Conservation (phyloP, 2,113 vertebrate species). For the Phycodurus eques region DNA sequence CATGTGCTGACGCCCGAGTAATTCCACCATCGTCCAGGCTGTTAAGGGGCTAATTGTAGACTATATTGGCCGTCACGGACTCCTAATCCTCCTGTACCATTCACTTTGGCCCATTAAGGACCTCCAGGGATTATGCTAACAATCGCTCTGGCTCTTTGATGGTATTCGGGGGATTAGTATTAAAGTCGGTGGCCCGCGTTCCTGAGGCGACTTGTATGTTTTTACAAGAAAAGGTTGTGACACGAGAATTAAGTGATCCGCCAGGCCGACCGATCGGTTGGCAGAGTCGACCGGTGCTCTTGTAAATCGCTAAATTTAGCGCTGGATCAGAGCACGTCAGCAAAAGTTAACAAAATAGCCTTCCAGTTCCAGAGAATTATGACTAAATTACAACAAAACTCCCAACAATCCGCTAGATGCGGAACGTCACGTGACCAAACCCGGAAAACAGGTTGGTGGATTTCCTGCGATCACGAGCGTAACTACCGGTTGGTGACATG, state of each 20-base stretch:
- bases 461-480: too few relatives aligned
- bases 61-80: constrained; percentile 67
- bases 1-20: constrained; percentile 59
- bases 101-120: constrained; percentile 65
- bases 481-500: too few relatives aligned
- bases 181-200: constrained; percentile 57
- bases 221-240: constrained; percentile 35
- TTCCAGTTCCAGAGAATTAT: not conserved
- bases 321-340: not conserved
- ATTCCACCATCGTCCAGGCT: constrained; percentile 64
- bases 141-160: constrained; percentile 66
- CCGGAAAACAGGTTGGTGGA: too few relatives aligned
- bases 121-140: constrained; percentile 67
- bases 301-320: not conserved
- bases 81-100: constrained; percentile 61
- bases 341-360: not conserved
- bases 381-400: not conserved
- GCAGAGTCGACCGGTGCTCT: not conserved
- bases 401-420: too few relatives aligned
- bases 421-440: too few relatives aligned
- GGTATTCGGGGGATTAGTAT: constrained; percentile 58
- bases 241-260: constrained; percentile 13
- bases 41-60: constrained; percentile 70
- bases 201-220: constrained; percentile 17
- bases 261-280: not conserved